These are phyloP conservation scores for Fragum fragum DNA, from an alignment of 2,888 invertebrate species.

Conservation along the genomic window DNA sequence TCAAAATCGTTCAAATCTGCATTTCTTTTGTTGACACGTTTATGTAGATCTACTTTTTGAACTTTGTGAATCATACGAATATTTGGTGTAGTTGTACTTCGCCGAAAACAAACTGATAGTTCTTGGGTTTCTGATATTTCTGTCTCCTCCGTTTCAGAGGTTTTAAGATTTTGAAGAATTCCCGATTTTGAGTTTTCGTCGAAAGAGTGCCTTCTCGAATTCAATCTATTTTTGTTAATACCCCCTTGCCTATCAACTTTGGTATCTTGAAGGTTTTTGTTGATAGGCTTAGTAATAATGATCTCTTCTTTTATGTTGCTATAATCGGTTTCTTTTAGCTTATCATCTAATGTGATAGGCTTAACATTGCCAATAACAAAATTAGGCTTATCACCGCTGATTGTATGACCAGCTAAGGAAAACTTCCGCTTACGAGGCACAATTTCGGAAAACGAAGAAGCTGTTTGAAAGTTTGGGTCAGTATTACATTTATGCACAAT, in stretches of 20 bases:
- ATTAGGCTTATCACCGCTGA: not conserved
- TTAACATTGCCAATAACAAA: no score
- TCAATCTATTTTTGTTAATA: not conserved
- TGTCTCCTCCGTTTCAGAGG: no score
- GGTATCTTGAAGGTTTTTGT: not conserved
- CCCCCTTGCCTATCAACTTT: not conserved
- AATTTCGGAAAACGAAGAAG: not conserved
- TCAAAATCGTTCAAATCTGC: not conserved
- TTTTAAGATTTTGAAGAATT: no score
- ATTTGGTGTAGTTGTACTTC: not conserved
- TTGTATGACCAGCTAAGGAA: not conserved
- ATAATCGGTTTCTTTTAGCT: no score
- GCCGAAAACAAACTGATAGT: not conserved
- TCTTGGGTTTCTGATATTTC: not conserved
- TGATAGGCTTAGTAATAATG: not conserved
- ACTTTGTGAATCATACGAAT: not conserved
- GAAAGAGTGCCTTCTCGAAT: not conserved
- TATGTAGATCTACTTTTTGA: not conserved
- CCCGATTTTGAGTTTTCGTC: not conserved
- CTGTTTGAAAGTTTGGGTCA: not conserved
- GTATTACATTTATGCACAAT: not conserved
- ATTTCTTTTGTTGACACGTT: not conserved
- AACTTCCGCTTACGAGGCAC: not conserved
- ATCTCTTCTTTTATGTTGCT: not conserved
- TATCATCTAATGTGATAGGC: no score